Conservation (phyloP, 2,888 invertebrate species). For the Dryomyza anilis region DNA sequence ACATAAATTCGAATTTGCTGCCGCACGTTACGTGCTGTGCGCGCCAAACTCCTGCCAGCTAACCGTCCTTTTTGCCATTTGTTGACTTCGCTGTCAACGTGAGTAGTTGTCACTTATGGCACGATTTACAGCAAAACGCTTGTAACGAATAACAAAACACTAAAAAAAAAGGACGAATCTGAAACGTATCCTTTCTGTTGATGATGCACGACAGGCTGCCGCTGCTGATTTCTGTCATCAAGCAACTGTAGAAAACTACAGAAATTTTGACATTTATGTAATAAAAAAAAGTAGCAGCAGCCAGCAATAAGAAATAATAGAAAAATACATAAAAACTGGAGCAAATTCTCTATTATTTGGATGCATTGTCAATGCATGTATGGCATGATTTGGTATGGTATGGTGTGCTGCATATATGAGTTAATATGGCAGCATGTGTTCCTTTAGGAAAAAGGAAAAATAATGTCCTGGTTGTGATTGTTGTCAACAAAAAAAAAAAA, state of each 20-base stretch:
- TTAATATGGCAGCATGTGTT: too few relatives aligned
- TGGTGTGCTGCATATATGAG: too few relatives aligned
- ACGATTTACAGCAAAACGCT: background rate
- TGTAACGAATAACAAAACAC: conserved; percentile 3
- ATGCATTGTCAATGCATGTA: conserved; percentile 2
- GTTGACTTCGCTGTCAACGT: conserved; percentile 8
- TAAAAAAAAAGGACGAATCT: too few relatives aligned
- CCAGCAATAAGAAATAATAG: conserved; percentile 7
- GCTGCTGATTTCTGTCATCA: conserved; percentile 3
- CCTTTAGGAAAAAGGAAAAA: conserved; percentile 24
- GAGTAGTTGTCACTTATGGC: conserved; percentile 13
- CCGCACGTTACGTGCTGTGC: background rate
- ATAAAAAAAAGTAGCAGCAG: background rate
- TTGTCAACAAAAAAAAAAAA: background rate
- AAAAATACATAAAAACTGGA: conserved; percentile 16
- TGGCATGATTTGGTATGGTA: background rate
- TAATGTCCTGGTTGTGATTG: conserved; percentile 11
- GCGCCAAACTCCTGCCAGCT: too few relatives aligned
- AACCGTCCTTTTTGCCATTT: background rate
- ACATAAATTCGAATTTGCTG: background rate
- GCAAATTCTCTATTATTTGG: conserved; percentile 17
- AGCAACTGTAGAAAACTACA: background rate
- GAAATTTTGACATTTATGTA: background rate
- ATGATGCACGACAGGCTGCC: background rate
- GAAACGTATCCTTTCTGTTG: conserved; percentile 3